These are phyloP conservation scores for Mesopsocus fuscifrons DNA, from an alignment of 2,888 invertebrate species.

Conservation along the genomic window DNA sequence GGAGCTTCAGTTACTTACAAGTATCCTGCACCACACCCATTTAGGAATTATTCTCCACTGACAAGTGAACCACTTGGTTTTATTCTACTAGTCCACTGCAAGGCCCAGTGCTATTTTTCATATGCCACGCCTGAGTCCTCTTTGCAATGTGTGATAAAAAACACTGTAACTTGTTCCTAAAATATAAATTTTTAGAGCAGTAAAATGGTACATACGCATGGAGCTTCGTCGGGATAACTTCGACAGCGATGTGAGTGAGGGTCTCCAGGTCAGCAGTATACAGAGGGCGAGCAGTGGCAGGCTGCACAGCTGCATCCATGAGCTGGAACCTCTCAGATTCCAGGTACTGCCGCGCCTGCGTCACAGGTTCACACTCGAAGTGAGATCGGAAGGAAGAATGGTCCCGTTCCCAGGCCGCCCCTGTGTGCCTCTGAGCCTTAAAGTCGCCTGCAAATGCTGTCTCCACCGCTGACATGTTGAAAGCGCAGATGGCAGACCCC, in stretches of 20 bases:
- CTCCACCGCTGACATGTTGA: constrained; percentile 63
- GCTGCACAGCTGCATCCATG: constrained; percentile 73
- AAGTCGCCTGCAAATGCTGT: constrained; percentile 69
- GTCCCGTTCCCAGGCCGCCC: constrained; percentile 57
- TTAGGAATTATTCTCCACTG: too few species aligned
- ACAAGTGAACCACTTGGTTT: too few species aligned
- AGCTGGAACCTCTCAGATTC: constrained; percentile 47
- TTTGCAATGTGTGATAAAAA: too few species aligned
- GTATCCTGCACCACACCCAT: too few species aligned
- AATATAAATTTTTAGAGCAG: too few species aligned
- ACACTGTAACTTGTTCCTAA: too few species aligned
- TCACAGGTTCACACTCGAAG: constrained; percentile 35
- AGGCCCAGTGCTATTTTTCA: too few species aligned
- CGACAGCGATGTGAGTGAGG: constrained; percentile 63
- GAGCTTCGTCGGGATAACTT: constrained; percentile 52
- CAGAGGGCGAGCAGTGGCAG: constrained; percentile 46
- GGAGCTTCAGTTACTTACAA: too few species aligned
- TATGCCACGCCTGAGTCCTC: too few species aligned
- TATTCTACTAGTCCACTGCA: too few species aligned
- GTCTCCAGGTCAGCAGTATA: constrained; percentile 47
- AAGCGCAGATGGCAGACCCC: constrained; percentile 83
- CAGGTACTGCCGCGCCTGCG: constrained; percentile 19
- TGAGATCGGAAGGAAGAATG: constrained; percentile 26
- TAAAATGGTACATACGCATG: constrained; percentile 29
- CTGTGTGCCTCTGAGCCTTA: constrained; percentile 59